Evolutionary conservation across 1,140 invertebrate genomes (phyloP).

Genomic region (Melanaphis sacchari): DNA sequence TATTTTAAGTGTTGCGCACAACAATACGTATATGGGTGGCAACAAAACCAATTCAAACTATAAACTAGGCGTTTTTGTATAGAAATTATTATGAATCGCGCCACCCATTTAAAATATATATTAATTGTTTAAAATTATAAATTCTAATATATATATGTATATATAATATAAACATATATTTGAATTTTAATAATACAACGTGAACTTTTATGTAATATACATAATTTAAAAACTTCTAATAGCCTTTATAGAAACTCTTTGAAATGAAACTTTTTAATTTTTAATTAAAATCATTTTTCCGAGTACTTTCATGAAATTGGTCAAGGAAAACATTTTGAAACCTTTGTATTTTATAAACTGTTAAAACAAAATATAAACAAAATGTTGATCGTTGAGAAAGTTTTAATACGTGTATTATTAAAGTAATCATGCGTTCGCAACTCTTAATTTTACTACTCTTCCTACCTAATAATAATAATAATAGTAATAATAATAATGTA

Average conservation of each 20-base stretch:
- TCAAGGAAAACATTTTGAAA: neutral
- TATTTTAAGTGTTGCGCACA: neutral
- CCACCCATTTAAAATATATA: neutral
- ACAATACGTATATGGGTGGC: no score
- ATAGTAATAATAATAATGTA: neutral
- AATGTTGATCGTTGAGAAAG: neutral
- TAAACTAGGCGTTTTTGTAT: neutral
- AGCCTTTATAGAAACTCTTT: neutral
- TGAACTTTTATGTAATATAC: neutral
- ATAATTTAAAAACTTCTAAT: slow-evolving; percentile 5
- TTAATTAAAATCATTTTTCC: slow-evolving; percentile 6
- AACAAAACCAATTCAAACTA: neutral
- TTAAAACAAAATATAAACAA: neutral
- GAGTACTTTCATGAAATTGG: neutral
- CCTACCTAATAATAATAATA: neutral
- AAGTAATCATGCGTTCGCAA: neutral
- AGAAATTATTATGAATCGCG: neutral
- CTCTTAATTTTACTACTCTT: neutral
- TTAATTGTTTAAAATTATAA: neutral
- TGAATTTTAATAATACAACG: neutral
- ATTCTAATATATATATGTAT: neutral
- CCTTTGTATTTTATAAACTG: neutral
- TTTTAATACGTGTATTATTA: neutral
- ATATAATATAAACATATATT: neutral
- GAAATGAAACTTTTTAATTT: slow-evolving; percentile 16